Evolutionary conservation across 2,888 invertebrate genomes (phyloP), one percentile per base, ranked within the genome.

Genomic region (Ochropleura plecta): DNA sequence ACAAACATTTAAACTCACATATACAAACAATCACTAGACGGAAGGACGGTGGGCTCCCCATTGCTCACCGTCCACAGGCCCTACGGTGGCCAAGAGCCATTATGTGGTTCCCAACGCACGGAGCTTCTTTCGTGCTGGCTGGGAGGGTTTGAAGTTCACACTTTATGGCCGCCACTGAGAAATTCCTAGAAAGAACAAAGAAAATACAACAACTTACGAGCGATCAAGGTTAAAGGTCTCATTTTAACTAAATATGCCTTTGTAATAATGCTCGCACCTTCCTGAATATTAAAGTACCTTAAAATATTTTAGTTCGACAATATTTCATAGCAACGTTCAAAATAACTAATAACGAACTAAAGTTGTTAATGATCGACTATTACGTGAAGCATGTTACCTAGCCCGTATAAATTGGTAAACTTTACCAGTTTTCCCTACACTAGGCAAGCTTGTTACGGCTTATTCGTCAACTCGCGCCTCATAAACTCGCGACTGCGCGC

Each of bases 281-380:
- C 8, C 6, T 6, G 6, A 48, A 69, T 46, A 49, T 53, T 53
- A 8, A 0, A 44, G 14, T 10, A 30, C 9, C 44, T 5, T 51
- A 44, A 16, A 71, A 44, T n/a, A n/a, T n/a, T n/a, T n/a, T n/a
- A n/a, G 0, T 48, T 70, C 12, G 0, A n/a, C 0, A 16, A n/a
- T n/a, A 46, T 71, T 71, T 71, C 59, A n/a, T 40, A 18, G 0
- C 10, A 72, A 44, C 16, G 10, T 44, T 44, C 14, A 20, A 40
- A 68, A 62, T 77, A 77, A 53, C 57, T 59, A 79, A 51, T 64
- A 64, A 59, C 48, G 12, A 53, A 68, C 18, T 59, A 48, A 79
- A 79, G 49, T 78, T 66, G 49, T 46, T 78, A 62, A 79, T 65
- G n/a, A 55, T 40, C 18, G 30, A 48, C 60, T 78, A 42, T 66